phyloP scores from a whole-genome alignment of 2,113 vertebrate genomes.

The Hyperoodon ampullatus region DNA sequence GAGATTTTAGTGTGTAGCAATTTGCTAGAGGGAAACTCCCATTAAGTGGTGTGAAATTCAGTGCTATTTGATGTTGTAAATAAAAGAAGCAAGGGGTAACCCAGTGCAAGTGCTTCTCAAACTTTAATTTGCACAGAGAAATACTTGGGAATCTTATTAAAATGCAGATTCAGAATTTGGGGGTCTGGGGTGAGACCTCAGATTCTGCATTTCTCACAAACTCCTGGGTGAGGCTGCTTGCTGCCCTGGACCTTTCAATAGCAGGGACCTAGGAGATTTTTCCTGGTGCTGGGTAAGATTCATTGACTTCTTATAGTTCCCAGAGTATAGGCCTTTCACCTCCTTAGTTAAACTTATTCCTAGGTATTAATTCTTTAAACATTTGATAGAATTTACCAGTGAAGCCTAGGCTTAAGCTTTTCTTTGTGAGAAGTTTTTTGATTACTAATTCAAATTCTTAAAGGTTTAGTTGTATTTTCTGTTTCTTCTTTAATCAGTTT shows the following conservation, averaged over 20 bases:
- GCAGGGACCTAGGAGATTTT: neutral
- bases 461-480: neutral
- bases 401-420: no score
- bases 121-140: neutral
- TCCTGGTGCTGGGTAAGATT: neutral
- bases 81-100: neutral
- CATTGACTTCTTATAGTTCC: no score
- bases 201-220: slow-evolving; percentile 4
- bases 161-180: neutral
- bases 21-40: neutral
- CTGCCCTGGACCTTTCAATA: neutral
- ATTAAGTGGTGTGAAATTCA: neutral
- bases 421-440: no score
- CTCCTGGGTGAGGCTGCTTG: neutral
- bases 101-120: neutral
- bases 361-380: no score
- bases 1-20: neutral
- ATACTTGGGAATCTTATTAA: neutral
- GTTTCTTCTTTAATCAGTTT: neutral
- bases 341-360: no score
- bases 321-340: no score
- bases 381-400: no score
- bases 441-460: neutral
- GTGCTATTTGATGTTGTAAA: neutral
- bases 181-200: neutral